Percentiles rank a stretch among this genome's conserved stretches.
These are phyloP conservation scores for Macrosteles quadrilineatus DNA, from an alignment of 1,140 invertebrate genomes.

Conservation along the genomic window DNA sequence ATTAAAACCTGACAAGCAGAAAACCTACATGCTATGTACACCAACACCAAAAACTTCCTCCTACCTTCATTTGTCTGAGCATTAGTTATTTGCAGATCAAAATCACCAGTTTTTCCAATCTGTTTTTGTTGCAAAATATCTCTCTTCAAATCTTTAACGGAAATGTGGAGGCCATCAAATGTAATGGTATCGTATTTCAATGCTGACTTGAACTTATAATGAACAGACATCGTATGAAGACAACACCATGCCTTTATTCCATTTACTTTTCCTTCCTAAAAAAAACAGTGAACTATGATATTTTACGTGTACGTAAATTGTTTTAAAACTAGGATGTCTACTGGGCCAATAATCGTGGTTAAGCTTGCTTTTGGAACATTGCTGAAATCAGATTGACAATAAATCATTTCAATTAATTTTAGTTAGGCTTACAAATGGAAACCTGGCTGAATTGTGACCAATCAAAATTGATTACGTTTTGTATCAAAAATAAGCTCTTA, in stretches of 20 bases:
- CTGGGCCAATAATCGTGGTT: too few relatives aligned
- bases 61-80: constrained; percentile 96
- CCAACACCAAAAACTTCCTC: constrained; percentile 30
- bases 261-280: neutral
- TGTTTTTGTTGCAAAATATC: constrained; percentile 94
- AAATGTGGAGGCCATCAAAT: constrained; percentile 96
- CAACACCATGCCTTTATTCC: constrained; percentile 18
- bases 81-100: constrained; percentile 95
- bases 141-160: constrained; percentile 91
- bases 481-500: too few relatives aligned
- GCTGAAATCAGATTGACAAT: too few relatives aligned
- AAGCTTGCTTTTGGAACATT: too few relatives aligned
- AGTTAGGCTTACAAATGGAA: too few relatives aligned
- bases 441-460: too few relatives aligned
- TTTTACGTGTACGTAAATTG: too few relatives aligned
- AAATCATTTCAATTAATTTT: too few relatives aligned
- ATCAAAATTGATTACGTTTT: too few relatives aligned
- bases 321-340: too few relatives aligned
- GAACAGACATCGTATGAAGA: constrained; percentile 83
- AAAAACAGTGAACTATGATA: too few relatives aligned
- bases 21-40: constrained; percentile 14
- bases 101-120: constrained; percentile 90
- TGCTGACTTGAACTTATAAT: constrained; percentile 98
- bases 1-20: too few relatives aligned
- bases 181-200: constrained; percentile 94